Evolutionary conservation across 1,140 invertebrate species (phyloP).

Genomic region (Holcopasites calliopsidis): DNA sequence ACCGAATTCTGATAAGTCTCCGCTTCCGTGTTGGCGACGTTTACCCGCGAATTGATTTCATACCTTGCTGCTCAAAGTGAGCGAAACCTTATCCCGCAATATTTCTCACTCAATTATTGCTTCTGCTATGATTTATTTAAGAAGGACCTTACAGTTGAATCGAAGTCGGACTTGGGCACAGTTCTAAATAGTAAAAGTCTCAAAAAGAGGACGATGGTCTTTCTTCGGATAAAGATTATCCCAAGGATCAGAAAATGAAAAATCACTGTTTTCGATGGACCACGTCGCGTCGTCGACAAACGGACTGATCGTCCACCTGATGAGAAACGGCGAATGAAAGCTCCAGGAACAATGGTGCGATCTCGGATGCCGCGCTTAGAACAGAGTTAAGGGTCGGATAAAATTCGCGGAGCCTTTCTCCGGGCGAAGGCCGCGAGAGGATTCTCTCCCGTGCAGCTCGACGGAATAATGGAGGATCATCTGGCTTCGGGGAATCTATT

Average conservation of each 20-base stretch:
- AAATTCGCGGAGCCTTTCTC: constrained; percentile 33
- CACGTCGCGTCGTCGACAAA: neutral
- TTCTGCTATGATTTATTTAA: no score
- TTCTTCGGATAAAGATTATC: neutral
- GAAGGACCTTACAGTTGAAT: no score
- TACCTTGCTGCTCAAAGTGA: neutral
- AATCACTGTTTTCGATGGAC: neutral
- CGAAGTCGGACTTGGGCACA: no score
- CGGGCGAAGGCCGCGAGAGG: constrained; percentile 29
- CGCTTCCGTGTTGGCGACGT: neutral
- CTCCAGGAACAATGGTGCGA: constrained; percentile 43
- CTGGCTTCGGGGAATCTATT: constrained; percentile 48
- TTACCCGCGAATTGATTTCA: neutral
- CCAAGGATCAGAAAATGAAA: constrained; percentile 8
- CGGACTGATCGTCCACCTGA: neutral
- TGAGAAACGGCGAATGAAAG: constrained; percentile 16
- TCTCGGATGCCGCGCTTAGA: constrained; percentile 25
- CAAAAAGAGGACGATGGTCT: neutral
- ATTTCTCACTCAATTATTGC: no score
- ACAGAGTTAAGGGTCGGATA: neutral
- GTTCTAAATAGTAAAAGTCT: no score
- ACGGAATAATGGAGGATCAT: constrained; percentile 53
- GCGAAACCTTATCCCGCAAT: no score
- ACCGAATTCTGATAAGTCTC: constrained; percentile 1
- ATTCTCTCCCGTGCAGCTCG: constrained; percentile 28